Evolutionary conservation across 2,797 vertebrate species (phyloP).

Genomic region (Sparus aurata): DNA sequence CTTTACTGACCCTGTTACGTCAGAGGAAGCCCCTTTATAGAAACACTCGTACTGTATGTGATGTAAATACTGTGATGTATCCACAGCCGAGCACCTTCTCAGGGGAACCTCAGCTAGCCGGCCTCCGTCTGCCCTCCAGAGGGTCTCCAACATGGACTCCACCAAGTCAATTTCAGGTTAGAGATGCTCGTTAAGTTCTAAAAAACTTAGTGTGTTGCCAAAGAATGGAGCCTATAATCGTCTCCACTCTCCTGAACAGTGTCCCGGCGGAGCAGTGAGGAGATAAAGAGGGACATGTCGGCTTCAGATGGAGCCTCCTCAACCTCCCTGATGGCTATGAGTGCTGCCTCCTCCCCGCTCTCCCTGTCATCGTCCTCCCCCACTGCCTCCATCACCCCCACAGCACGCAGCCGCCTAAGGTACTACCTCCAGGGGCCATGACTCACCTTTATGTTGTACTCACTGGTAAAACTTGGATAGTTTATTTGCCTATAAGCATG

Average conservation of each 20-base stretch:
- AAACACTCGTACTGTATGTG: slow-evolving; percentile 18
- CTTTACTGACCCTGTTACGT: slow-evolving; percentile 45
- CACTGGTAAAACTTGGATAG: neutral
- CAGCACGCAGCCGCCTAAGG: slow-evolving; percentile 94
- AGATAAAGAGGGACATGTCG: slow-evolving; percentile 92
- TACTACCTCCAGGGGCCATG: slow-evolving; percentile 55
- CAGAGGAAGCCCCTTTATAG: slow-evolving; percentile 46
- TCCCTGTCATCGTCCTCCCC: slow-evolving; percentile 91
- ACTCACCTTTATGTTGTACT: neutral
- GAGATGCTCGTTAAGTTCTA: neutral
- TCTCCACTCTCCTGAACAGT: slow-evolving; percentile 76
- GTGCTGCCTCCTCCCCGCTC: slow-evolving; percentile 90
- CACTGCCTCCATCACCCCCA: slow-evolving; percentile 94
- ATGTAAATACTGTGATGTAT: slow-evolving; percentile 49
- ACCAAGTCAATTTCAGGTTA: slow-evolving; percentile 92
- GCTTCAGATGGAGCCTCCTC: slow-evolving; percentile 90
- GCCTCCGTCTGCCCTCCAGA: slow-evolving; percentile 87
- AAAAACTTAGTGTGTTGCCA: no score
- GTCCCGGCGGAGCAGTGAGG: slow-evolving; percentile 94
- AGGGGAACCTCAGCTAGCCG: slow-evolving; percentile 89
- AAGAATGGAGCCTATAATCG: neutral
- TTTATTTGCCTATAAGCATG: neutral
- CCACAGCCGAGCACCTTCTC: slow-evolving; percentile 89
- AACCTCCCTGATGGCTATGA: slow-evolving; percentile 91
- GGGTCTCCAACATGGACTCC: slow-evolving; percentile 92